These are phyloP conservation scores for Opisthograptis luteolata DNA, from an alignment of 2,888 invertebrate genomes.

Conservation along the genomic window DNA sequence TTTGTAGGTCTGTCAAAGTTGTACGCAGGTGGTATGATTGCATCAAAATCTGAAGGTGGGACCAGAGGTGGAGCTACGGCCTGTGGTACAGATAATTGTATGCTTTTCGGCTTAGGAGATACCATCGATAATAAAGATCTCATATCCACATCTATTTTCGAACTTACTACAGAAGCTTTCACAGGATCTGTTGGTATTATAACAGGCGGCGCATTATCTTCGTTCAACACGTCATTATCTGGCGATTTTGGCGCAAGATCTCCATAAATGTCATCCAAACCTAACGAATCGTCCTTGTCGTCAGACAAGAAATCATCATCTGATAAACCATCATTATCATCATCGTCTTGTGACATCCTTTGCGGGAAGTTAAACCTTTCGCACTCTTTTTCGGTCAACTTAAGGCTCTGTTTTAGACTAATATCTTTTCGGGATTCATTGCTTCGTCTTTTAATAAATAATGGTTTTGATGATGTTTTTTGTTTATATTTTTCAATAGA, in stretches of 20 bases:
- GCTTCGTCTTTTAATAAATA: slow-evolving; percentile 40
- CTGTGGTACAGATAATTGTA: slow-evolving; percentile 4
- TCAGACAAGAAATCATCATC: slow-evolving; percentile 51
- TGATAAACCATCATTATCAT: slow-evolving; percentile 44
- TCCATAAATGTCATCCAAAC: slow-evolving; percentile 52
- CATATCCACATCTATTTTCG: slow-evolving; percentile 69
- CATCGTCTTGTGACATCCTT: slow-evolving; percentile 58
- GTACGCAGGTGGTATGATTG: slow-evolving; percentile 1
- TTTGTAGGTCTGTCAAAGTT: not conserved
- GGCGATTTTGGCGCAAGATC: slow-evolving; percentile 74
- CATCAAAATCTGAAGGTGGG: not conserved
- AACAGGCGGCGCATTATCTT: slow-evolving; percentile 56
- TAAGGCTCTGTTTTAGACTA: slow-evolving; percentile 67
- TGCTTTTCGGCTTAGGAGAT: slow-evolving; percentile 33
- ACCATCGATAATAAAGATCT: slow-evolving; percentile 50
- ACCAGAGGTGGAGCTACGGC: not conserved
- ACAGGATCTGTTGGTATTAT: slow-evolving; percentile 74
- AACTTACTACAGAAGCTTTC: slow-evolving; percentile 42
- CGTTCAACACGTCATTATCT: slow-evolving; percentile 56
- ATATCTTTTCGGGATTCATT: slow-evolving; percentile 45
- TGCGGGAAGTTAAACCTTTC: slow-evolving; percentile 72
- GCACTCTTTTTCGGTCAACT: slow-evolving; percentile 77
- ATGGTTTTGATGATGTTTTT: slow-evolving; percentile 48
- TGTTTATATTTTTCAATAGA: slow-evolving; percentile 79
- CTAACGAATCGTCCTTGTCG: slow-evolving; percentile 39